A percentile compares a stretch with the other conserved stretches of the same genome.
These are phyloP conservation scores for Naso thynnoides DNA, from an alignment of 2,797 vertebrate species.

Conservation along the genomic window DNA sequence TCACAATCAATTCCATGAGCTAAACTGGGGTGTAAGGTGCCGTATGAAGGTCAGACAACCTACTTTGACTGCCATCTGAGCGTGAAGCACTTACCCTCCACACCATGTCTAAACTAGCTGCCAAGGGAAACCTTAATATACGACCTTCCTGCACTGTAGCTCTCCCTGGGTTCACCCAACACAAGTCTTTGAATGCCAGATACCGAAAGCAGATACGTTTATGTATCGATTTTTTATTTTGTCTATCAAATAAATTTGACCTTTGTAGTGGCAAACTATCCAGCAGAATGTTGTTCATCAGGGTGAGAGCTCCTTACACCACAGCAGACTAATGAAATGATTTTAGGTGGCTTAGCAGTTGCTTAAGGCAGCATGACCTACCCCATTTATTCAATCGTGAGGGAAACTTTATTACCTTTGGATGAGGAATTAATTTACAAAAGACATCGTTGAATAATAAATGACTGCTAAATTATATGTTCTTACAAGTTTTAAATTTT, in stretches of 20 bases:
- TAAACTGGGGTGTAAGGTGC: conserved; percentile 66
- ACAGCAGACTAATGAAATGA: conserved; percentile 63
- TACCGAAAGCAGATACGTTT: conserved; percentile 43
- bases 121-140: conserved; percentile 56
- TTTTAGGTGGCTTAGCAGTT: conserved; percentile 65
- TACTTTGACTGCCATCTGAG: conserved; percentile 74
- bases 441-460: conserved; percentile 69
- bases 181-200: conserved; percentile 42
- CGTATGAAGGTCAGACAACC: conserved; percentile 70
- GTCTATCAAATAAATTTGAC: conserved; percentile 66
- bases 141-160: conserved; percentile 34
- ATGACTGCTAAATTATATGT: conserved; percentile 53
- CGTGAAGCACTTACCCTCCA: conserved; percentile 67
- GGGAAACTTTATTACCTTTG: conserved; percentile 64
- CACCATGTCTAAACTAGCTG: conserved; percentile 66
- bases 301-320: conserved; percentile 36
- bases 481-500: conserved; percentile 38
- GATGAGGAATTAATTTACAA: conserved; percentile 74
- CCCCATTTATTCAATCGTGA: conserved; percentile 63
- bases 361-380: conserved; percentile 72
- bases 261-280: conserved; percentile 60
- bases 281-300: conserved; percentile 61
- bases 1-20: conserved; percentile 77
- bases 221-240: conserved; percentile 66
- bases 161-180: conserved; percentile 32